A percentile compares a stretch with the other conserved stretches of the same genome.
Conservation (phyloP, 2,888 invertebrate species). For the Meteorus cinctellus region DNA sequence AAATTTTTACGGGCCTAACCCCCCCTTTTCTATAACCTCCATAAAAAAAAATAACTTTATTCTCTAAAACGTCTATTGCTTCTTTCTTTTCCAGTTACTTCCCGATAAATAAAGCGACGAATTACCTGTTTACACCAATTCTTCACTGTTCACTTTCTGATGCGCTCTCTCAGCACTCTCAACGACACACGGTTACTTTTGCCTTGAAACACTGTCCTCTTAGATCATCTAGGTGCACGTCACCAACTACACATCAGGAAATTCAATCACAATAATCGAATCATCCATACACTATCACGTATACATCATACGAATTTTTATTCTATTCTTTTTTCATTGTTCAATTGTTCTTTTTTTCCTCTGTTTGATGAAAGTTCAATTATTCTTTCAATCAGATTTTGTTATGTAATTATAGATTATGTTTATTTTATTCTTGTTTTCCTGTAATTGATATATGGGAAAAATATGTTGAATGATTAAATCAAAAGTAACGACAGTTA, state of each 20-base stretch:
- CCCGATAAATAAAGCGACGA: constrained; percentile 19
- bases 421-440: background rate
- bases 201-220: background rate
- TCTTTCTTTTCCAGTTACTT: constrained; percentile 48
- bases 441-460: too few relatives aligned
- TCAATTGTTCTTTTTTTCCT: background rate
- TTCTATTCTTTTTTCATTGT: background rate
- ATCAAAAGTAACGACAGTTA: background rate
- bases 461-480: background rate
- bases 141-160: constrained; percentile 40
- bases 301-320: background rate
- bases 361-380: background rate
- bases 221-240: background rate
- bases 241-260: background rate
- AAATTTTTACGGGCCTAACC: constrained; percentile 34
- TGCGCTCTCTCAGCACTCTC: constrained; percentile 7
- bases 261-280: background rate
- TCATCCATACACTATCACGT: background rate
- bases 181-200: background rate
- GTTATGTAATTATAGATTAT: background rate
- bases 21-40: constrained; percentile 30
- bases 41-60: constrained; percentile 28
- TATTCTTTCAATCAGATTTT: background rate
- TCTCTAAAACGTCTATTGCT: constrained; percentile 32
- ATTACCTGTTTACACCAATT: constrained; percentile 1